Conservation (phyloP, 2,113 vertebrate genomes). For the Syngnathus floridae region DNA sequence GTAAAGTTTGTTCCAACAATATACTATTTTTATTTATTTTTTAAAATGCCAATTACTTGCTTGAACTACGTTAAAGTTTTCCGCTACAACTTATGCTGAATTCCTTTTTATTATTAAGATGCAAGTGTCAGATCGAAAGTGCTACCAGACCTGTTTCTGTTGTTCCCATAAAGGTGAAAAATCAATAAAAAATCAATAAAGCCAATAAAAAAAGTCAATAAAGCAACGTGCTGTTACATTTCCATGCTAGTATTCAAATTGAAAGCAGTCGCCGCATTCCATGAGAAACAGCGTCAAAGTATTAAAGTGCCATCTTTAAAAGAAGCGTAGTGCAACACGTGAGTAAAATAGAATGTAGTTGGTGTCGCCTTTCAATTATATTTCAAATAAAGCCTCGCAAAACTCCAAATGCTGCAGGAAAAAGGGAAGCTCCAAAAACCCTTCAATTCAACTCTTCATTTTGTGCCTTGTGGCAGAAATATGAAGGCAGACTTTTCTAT, state of each 20-base stretch:
- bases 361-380: neutral
- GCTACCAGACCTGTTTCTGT: slow-evolving; percentile 19
- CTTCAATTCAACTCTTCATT: slow-evolving; percentile 7
- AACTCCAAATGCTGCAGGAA: slow-evolving; percentile 38
- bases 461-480: slow-evolving; percentile 10
- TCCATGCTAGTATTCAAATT: slow-evolving; percentile 26
- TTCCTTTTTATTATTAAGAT: neutral
- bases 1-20: slow-evolving; percentile 15
- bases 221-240: slow-evolving; percentile 13
- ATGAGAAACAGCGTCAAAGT: slow-evolving; percentile 18
- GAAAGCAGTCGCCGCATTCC: slow-evolving; percentile 1
- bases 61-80: slow-evolving; percentile 7
- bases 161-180: neutral
- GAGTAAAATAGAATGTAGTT: neutral
- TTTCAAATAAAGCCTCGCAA: slow-evolving; percentile 18
- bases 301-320: slow-evolving; percentile 52
- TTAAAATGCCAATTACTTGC: slow-evolving; percentile 7
- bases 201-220: neutral
- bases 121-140: slow-evolving; percentile 7
- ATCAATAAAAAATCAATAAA: neutral
- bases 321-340: slow-evolving; percentile 7
- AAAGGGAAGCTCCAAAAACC: slow-evolving; percentile 13
- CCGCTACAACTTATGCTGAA: slow-evolving; percentile 7
- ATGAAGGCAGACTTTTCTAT: slow-evolving; percentile 28
- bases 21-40: neutral